These are phyloP conservation scores for Danio kyathit DNA, from an alignment of 2,797 vertebrate species.

Conservation along the genomic window DNA sequence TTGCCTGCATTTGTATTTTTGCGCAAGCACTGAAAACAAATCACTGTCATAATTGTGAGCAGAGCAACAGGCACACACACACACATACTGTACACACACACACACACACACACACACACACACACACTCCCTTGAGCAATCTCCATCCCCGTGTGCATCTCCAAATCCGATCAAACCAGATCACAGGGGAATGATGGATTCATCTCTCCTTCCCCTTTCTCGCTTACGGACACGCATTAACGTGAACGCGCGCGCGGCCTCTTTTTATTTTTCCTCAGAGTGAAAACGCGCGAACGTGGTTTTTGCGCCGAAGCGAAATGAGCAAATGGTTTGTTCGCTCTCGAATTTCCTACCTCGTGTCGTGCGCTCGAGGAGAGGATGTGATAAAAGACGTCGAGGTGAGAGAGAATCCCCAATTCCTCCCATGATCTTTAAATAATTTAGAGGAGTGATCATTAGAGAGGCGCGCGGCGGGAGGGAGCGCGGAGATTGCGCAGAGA, in stretches of 20 bases:
- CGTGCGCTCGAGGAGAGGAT: conserved; percentile 54
- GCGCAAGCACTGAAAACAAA: background rate
- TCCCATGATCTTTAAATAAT: conserved; percentile 82
- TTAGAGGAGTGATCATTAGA: conserved; percentile 78
- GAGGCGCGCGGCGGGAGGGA: background rate
- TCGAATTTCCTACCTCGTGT: too few species aligned
- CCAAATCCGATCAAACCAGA: conserved; percentile 47
- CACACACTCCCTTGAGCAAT: background rate
- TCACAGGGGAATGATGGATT: conserved; percentile 41
- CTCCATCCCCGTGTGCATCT: conserved; percentile 19
- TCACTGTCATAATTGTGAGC: background rate
- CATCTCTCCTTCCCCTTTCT: conserved; percentile 10
- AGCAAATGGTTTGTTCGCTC: too few species aligned
- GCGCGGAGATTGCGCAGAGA: conserved; percentile 4
- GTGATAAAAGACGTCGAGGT: conserved; percentile 59
- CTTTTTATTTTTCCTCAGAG: conserved; percentile 11
- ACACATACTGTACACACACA: too few species aligned
- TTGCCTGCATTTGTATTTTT: background rate
- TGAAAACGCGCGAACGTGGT: background rate
- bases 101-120: too few species aligned
- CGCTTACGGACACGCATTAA: conserved; percentile 26
- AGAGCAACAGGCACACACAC: background rate
- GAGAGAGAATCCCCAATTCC: conserved; percentile 67
- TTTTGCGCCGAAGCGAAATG: too few species aligned
- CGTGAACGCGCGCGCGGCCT: background rate